phyloP scores from a whole-genome alignment of 2,797 vertebrate species.

The Acropternis orthonyx region DNA sequence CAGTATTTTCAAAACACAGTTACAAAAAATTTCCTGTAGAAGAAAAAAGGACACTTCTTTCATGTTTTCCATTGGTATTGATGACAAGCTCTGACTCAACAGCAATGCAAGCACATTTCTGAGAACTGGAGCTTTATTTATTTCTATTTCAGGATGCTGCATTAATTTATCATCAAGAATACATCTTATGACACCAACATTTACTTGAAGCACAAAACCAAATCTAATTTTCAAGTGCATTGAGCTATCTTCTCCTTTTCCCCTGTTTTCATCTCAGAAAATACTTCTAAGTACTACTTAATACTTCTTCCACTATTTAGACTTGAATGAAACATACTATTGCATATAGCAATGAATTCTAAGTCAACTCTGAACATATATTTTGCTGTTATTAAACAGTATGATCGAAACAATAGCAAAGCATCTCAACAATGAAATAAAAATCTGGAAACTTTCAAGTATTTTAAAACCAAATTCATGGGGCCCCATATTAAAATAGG shows the following conservation, averaged over 20 bases:
- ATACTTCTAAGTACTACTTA: not conserved
- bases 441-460: not conserved
- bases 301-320: not conserved
- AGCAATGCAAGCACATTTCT: not conserved
- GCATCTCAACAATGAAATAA: not conserved
- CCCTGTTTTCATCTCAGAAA: not conserved
- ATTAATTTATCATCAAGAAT: constrained; percentile 26
- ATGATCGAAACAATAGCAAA: not conserved
- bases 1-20: not conserved
- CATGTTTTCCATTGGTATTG: not conserved
- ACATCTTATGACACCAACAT: not conserved
- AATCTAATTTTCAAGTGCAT: not conserved
- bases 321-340: not conserved
- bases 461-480: not conserved
- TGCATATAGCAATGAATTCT: not conserved
- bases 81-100: constrained; percentile 29
- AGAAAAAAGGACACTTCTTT: not conserved
- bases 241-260: not conserved
- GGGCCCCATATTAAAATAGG: not conserved
- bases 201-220: not conserved
- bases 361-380: not conserved
- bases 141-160: not conserved
- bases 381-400: not conserved
- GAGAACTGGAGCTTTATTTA: not conserved
- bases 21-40: not conserved